These are phyloP conservation scores for Lepidurus arcticus DNA, from an alignment of 1,140 invertebrate genomes.

Conservation along the genomic window DNA sequence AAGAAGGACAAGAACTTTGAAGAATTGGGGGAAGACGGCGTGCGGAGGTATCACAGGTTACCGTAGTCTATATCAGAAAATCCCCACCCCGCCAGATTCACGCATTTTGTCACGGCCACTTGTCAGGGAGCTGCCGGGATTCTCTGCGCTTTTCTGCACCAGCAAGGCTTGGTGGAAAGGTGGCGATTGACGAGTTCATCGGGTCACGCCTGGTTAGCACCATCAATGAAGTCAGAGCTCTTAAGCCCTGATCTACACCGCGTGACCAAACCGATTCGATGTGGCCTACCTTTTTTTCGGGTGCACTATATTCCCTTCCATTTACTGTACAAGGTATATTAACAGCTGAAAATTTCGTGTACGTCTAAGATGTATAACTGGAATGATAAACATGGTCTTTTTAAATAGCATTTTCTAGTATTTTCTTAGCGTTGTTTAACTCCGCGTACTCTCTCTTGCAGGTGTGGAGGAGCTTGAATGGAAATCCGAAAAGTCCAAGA, in stretches of 20 bases:
- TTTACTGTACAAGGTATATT: not conserved
- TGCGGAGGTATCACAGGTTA: not conserved
- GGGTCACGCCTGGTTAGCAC: constrained; percentile 20
- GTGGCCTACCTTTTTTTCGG: not conserved
- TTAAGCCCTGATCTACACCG: not conserved
- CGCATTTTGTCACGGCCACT: constrained; percentile 1
- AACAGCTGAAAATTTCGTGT: not conserved
- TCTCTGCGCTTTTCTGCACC: not conserved
- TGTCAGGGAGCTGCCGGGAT: constrained; percentile 12
- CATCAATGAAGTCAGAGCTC: constrained; percentile 9
- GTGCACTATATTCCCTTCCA: not conserved
- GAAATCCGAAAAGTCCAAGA: too few relatives aligned
- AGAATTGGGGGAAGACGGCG: constrained; percentile 8
- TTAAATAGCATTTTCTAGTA: too few relatives aligned
- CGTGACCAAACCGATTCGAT: not conserved
- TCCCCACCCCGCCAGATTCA: not conserved
- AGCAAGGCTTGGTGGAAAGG: not conserved
- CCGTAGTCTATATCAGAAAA: not conserved
- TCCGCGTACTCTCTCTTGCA: not conserved
- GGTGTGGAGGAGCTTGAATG: not conserved
- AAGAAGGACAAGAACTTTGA: not conserved
- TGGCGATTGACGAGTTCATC: constrained; percentile 14
- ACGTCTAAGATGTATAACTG: not conserved
- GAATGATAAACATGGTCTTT: not conserved
- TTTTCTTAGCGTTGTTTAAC: too few relatives aligned